phyloP scores from a whole-genome alignment of 2,888 invertebrate genomes.

The Horisme vitalbata region DNA sequence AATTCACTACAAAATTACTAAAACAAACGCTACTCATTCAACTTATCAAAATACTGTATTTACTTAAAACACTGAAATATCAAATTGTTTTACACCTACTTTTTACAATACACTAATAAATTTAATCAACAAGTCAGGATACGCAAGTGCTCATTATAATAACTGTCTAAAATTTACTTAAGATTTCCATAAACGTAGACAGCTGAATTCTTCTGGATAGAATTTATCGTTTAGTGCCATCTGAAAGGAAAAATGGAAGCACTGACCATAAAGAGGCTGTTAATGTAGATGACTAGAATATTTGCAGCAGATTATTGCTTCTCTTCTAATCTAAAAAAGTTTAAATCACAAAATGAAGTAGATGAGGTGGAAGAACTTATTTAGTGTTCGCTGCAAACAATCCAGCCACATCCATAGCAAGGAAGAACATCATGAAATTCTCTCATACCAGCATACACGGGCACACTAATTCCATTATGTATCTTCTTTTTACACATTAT shows the following conservation, averaged over 20 bases:
- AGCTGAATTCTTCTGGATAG: conserved; percentile 30
- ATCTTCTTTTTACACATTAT: conserved; percentile 56
- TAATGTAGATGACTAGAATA: conserved; percentile 32
- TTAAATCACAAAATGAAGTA: no score
- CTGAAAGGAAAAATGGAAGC: conserved; percentile 55
- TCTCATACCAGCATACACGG: conserved; percentile 48
- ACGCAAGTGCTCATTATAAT: conserved; percentile 73
- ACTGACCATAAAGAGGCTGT: conserved; percentile 30
- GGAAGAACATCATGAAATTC: conserved; percentile 34
- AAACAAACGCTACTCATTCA: conserved; percentile 59
- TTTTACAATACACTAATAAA: conserved; percentile 70
- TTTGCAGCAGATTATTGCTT: conserved; percentile 24
- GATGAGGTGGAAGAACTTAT: conserved; percentile 10
- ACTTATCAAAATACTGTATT: conserved; percentile 76
- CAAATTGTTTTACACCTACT: conserved; percentile 64
- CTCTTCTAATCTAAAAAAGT: no score
- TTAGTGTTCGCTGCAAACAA: conserved; percentile 30
- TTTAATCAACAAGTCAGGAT: conserved; percentile 61
- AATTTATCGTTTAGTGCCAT: conserved; percentile 52
- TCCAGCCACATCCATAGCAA: conserved; percentile 33
- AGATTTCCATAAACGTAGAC: conserved; percentile 31
- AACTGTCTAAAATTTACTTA: conserved; percentile 52
- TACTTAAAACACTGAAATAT: conserved; percentile 64
- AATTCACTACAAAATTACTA: conserved; percentile 67
- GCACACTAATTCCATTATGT: conserved; percentile 51